Conservation (phyloP, 2,797 vertebrate species). For the Australoheros facetus region DNA sequence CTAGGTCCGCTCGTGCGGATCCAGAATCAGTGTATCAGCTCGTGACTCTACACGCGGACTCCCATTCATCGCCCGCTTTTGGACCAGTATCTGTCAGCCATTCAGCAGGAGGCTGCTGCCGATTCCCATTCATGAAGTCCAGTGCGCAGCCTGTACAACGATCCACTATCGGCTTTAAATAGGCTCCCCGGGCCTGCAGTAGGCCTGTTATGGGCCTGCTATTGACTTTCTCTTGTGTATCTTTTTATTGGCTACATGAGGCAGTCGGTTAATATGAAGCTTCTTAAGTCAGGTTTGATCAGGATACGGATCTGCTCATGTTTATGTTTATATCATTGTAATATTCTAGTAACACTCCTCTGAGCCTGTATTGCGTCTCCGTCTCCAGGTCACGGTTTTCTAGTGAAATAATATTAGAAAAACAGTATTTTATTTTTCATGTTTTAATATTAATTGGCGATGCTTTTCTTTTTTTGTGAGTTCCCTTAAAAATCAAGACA, state of each 20-base stretch:
- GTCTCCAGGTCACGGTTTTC: not conserved
- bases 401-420: not conserved
- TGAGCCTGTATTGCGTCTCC: not conserved
- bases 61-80: slow-evolving; percentile 61
- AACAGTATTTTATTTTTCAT: not conserved
- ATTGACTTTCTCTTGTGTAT: slow-evolving; percentile 72
- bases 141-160: slow-evolving; percentile 50
- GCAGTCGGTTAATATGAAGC: slow-evolving; percentile 48
- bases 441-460: not conserved
- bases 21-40: slow-evolving; percentile 26
- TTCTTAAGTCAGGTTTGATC: slow-evolving; percentile 35
- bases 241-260: slow-evolving; percentile 47
- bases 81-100: slow-evolving; percentile 60
- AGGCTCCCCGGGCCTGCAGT: slow-evolving; percentile 56
- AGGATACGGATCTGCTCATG: slow-evolving; percentile 5
- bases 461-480: not conserved
- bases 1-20: slow-evolving; percentile 32
- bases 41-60: slow-evolving; percentile 38
- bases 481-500: not conserved
- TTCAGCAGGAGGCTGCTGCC: slow-evolving; percentile 64
- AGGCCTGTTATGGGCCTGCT: slow-evolving; percentile 54
- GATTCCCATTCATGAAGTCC: slow-evolving; percentile 76
- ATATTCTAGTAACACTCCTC: not conserved
- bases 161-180: slow-evolving; percentile 49
- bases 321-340: slow-evolving; percentile 2